Base-by-base conservation (phyloP, 2,888 invertebrate genomes). In the Lymantria dispar region DNA sequence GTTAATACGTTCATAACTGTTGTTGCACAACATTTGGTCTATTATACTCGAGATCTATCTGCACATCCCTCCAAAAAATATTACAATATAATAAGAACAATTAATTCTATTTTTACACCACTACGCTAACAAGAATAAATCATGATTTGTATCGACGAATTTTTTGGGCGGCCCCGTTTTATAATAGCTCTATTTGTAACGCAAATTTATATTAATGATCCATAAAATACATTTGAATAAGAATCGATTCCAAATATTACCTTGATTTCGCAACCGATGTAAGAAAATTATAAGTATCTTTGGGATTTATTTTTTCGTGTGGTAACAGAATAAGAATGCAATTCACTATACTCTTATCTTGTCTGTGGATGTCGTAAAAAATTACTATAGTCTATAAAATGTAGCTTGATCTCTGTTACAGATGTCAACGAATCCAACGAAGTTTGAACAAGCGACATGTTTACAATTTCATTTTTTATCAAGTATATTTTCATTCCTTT, bases 11-110 rank as follows among this genome's bases (percentile, higher is more conserved):
- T 66, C 47, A 62, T 78, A 80, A 83, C 78, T 83, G 79, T 83
- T 89, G 87, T 85, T 82, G 72, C 76, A 74, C 80, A 87, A 88
- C 87, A 88, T 83, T 86, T 80, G 73, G 57, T 60, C 76, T 66
- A 80, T 87, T 85, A 83, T 86, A 70, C 72, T 56, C 66, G 68
- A 70, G 75, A 68, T 72, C 68, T 71, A 72, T 71, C 70, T 80
- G 80, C 72, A 70, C 80, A 80, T 70, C 82, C 79, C 80, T 74
- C 72, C 60, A 64, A 70, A 74, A 80, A 78, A 79, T 79, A 84
- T 85, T 84, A 87, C 83, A 84, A 74, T 78, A 76, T 80, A 80
- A 85, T 79, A 78, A 70, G 72, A 77, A 74, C 76, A 76, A 83
- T 84, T 86, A 83, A 80, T 22, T 76, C 76, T 73, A 60, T 72